Conservation (phyloP, 2,888 invertebrate genomes). For the Lasioglossum malachurum region DNA sequence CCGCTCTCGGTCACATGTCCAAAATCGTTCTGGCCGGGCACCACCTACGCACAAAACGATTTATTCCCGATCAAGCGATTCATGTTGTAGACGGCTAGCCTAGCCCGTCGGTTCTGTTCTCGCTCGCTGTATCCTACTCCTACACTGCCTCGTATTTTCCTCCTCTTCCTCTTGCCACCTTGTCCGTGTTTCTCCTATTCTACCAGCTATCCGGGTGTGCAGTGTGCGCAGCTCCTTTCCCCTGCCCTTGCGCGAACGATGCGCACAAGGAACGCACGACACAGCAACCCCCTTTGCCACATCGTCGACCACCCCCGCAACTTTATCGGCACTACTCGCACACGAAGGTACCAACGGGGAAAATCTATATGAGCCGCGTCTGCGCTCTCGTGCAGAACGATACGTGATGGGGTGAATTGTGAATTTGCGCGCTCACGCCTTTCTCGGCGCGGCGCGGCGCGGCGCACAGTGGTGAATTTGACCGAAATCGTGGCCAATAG, state of each 20-base stretch:
- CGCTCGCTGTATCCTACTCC: constrained; percentile 54
- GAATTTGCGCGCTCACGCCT: constrained; percentile 41
- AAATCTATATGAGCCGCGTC: constrained; percentile 84
- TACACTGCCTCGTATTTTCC: constrained; percentile 41
- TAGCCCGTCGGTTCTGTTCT: constrained; percentile 74
- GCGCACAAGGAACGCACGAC: constrained; percentile 27
- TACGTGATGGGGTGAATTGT: constrained; percentile 14
- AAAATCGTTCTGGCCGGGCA: constrained; percentile 56
- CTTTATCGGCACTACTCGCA: constrained; percentile 46
- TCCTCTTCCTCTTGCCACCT: constrained; percentile 29
- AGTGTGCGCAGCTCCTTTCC: constrained; percentile 56
- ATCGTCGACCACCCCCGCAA: constrained; percentile 33
- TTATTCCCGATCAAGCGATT: constrained; percentile 64
- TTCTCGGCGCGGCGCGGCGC: constrained; percentile 5
- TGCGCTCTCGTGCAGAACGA: constrained; percentile 73
- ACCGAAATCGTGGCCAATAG: too few relatives aligned
- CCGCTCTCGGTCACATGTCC: constrained; percentile 69
- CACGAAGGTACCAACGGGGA: constrained; percentile 68
- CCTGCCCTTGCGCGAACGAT: constrained; percentile 46
- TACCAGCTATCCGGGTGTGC: constrained; percentile 48
- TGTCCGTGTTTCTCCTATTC: constrained; percentile 52
- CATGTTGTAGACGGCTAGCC: constrained; percentile 68
- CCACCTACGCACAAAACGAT: constrained; percentile 63
- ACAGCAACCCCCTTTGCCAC: constrained; percentile 35
- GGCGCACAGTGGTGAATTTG: neutral